Base-by-base conservation (phyloP, 2,797 vertebrate species). In the Strix occidentalis region DNA sequence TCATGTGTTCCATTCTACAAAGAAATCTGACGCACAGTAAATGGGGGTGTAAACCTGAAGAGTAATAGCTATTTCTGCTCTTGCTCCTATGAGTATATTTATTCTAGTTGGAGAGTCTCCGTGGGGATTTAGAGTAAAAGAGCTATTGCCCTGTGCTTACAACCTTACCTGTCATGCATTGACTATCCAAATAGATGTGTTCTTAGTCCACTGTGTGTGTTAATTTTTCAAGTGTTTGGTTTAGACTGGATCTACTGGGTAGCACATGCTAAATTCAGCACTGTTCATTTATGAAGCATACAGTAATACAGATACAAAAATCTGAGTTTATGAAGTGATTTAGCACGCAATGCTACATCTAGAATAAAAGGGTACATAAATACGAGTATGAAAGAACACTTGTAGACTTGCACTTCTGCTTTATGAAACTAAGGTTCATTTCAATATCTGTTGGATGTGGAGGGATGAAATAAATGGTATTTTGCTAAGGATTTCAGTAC, bases 1-100 rank as follows among this genome's bases (percentile, higher is more conserved):
- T 88, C 66, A 35, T 79, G 69, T 90, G 78, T 96, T 98, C 90
- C 87, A 87, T 72, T 80, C 33, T 61, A 56, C 60, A 51, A 76
- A 80, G 57, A 79, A 92, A 76, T 61, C 28, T 63, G 57, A 71
- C 10, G 45, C 87, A 80, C 87, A 85, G 87, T 54, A 68, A 91
- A 78, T 50, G 53, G n/a, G 51, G 43, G 37, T 93, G 69, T 95
- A 83, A 91, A n/a, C 60, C 61, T 68, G 19, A 71, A 82, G 72
- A 78, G 61, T 65, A 71, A 51, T 60, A 81, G 72, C 78, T 91
- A 28, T 78, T 96, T 85, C n/a, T 93, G 76, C 92, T 95, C 81
- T 87, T 68, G n/a, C 21, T 92, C 75, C 71, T 60, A 11, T 54
- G 74, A 41, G 17, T 79, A 1, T 81, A 69, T 88, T 95, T 81